Evolutionary conservation across 2,888 invertebrate species (phyloP).

Genomic region (Chrysolina oricalcia): DNA sequence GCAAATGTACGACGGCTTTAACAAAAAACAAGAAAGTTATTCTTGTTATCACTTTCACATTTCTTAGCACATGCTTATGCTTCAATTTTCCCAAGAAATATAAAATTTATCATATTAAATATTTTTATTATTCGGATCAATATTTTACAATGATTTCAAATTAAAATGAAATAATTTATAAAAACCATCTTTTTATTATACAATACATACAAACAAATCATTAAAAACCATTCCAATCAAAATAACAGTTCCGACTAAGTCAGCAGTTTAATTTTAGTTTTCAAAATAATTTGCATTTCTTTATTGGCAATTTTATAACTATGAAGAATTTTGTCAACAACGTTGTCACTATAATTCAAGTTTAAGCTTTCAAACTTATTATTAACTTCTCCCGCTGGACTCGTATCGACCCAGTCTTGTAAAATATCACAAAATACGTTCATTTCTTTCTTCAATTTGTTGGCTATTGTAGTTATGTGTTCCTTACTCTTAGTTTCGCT

Average conservation of each 20-base stretch:
- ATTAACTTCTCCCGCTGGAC: constrained; percentile 67
- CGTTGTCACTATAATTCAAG: constrained; percentile 70
- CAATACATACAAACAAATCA: constrained; percentile 49
- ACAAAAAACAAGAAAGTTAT: too few relatives aligned
- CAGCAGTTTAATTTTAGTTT: constrained; percentile 74
- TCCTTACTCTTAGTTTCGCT: constrained; percentile 72
- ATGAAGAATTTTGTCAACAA: constrained; percentile 71
- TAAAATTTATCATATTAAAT: not conserved
- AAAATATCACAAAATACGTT: constrained; percentile 70
- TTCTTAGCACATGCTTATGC: not conserved
- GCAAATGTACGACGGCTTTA: too few relatives aligned
- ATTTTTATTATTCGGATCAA: not conserved
- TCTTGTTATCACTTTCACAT: too few relatives aligned
- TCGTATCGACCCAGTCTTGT: constrained; percentile 71
- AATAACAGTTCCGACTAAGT: constrained; percentile 41
- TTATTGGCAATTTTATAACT: constrained; percentile 74
- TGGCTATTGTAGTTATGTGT: constrained; percentile 60
- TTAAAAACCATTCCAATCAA: constrained; percentile 41
- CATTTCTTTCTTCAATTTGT: constrained; percentile 66
- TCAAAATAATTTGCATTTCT: constrained; percentile 74
- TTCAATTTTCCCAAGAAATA: too few relatives aligned
- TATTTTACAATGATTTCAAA: constrained; percentile 6
- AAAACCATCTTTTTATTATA: constrained; percentile 48
- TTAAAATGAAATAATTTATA: constrained; percentile 28
- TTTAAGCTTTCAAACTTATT: constrained; percentile 70